Conservation (phyloP, 2,113 vertebrate genomes). For the Archocentrus centrarchus region DNA sequence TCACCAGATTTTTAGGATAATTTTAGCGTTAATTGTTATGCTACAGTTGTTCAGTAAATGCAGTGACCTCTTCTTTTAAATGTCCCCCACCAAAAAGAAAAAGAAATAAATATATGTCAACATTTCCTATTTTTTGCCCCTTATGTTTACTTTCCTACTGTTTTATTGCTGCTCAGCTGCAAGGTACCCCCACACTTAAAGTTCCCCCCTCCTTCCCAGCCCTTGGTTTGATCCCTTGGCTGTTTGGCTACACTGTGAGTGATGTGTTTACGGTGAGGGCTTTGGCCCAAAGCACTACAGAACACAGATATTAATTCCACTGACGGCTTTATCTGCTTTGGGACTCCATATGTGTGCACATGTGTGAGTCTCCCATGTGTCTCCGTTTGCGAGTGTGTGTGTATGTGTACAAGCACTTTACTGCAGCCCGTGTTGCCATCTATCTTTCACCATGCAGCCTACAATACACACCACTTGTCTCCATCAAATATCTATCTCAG, state of each 20-base stretch:
- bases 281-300: slow-evolving; percentile 50
- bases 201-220: slow-evolving; percentile 17
- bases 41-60: neutral
- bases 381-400: neutral
- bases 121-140: neutral
- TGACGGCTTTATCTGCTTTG: slow-evolving; percentile 66
- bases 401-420: slow-evolving; percentile 19
- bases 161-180: slow-evolving; percentile 30
- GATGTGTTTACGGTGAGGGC: slow-evolving; percentile 68
- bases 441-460: slow-evolving; percentile 46
- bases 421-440: slow-evolving; percentile 35
- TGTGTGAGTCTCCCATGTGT: slow-evolving; percentile 26
- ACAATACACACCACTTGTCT: slow-evolving; percentile 52
- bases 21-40: neutral
- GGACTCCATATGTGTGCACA: slow-evolving; percentile 44
- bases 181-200: slow-evolving; percentile 18
- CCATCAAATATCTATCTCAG: slow-evolving; percentile 66
- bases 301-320: slow-evolving; percentile 67
- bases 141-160: neutral
- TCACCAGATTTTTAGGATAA: neutral
- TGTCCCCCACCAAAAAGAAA: neutral
- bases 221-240: slow-evolving; percentile 50
- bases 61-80: neutral
- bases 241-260: slow-evolving; percentile 52
- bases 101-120: neutral